A percentile compares a stretch with the other conserved stretches of the same genome.
Evolutionary conservation across 2,888 invertebrate species (phyloP).

Genomic region (Gari tellinella): DNA sequence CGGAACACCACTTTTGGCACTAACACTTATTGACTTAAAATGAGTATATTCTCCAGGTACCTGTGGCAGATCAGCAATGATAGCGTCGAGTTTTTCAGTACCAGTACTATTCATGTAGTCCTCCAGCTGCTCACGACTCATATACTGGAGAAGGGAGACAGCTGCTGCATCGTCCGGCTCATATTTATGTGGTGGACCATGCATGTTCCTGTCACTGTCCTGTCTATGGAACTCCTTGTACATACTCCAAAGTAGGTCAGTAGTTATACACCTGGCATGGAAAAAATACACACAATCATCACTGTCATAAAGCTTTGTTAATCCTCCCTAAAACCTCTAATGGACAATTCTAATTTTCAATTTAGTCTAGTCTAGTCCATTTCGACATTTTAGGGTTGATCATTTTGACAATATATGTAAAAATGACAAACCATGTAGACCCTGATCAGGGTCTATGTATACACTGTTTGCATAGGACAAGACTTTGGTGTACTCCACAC

Average conservation of each 20-base stretch:
- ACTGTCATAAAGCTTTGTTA: no score
- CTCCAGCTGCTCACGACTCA: conserved; percentile 36
- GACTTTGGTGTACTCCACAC: no score
- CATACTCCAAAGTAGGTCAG: conserved; percentile 20
- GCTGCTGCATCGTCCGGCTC: conserved; percentile 48
- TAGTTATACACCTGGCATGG: no score
- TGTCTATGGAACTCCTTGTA: conserved; percentile 53
- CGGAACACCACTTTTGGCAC: neutral
- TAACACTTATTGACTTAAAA: neutral
- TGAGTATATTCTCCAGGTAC: conserved; percentile 31
- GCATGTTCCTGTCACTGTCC: conserved; percentile 36
- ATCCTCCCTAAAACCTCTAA: no score
- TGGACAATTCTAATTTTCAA: no score
- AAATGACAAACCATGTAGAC: no score
- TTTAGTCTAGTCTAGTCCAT: no score
- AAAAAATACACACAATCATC: no score
- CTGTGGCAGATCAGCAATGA: conserved; percentile 50
- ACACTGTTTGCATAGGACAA: no score
- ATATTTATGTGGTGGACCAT: conserved; percentile 36
- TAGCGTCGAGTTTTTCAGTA: conserved; percentile 31
- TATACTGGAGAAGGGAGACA: conserved; percentile 36
- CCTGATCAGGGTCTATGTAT: no score
- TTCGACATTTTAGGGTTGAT: no score
- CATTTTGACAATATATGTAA: no score
- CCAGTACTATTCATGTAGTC: conserved; percentile 33